These are phyloP conservation scores for Aproaerema taeniolella DNA, from an alignment of 2,888 invertebrate species.

Conservation along the genomic window DNA sequence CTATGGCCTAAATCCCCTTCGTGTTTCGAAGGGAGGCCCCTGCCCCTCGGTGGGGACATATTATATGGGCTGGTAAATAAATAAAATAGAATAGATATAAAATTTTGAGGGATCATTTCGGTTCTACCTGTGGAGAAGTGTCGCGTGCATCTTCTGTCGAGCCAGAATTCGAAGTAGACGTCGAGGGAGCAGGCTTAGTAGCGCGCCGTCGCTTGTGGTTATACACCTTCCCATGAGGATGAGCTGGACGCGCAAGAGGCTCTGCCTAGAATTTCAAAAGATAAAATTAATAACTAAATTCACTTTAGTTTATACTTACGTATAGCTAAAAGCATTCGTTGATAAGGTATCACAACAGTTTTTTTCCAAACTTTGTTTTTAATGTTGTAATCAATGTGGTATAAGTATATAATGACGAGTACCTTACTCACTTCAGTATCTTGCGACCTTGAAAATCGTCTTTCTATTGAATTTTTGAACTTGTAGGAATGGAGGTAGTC, in stretches of 20 bases:
- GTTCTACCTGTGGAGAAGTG: conserved; percentile 60
- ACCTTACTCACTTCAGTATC: no score
- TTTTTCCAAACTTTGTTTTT: no score
- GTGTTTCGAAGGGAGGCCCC: no score
- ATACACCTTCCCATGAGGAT: conserved; percentile 38
- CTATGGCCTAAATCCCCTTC: no score
- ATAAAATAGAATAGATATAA: neutral
- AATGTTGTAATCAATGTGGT: no score
- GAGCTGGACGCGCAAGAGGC: conserved; percentile 26
- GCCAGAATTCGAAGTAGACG: conserved; percentile 42
- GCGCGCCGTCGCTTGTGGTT: conserved; percentile 55
- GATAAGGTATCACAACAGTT: neutral
- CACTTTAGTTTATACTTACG: no score
- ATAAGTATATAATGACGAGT: no score
- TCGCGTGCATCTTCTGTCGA: conserved; percentile 57
- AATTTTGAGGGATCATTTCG: neutral
- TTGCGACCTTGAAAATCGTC: conserved; percentile 84
- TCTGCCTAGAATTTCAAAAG: neutral
- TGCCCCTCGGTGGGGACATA: no score
- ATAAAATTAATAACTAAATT: no score
- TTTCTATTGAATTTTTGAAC: conserved; percentile 96
- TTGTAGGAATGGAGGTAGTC: conserved; percentile 85
- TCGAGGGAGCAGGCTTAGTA: conserved; percentile 30
- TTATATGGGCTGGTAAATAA: neutral
- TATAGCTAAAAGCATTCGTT: no score